Percentiles rank a stretch among this genome's conserved stretches.
These are phyloP conservation scores for Heteropelma amictum DNA, from an alignment of 2,888 invertebrate genomes.

Conservation along the genomic window DNA sequence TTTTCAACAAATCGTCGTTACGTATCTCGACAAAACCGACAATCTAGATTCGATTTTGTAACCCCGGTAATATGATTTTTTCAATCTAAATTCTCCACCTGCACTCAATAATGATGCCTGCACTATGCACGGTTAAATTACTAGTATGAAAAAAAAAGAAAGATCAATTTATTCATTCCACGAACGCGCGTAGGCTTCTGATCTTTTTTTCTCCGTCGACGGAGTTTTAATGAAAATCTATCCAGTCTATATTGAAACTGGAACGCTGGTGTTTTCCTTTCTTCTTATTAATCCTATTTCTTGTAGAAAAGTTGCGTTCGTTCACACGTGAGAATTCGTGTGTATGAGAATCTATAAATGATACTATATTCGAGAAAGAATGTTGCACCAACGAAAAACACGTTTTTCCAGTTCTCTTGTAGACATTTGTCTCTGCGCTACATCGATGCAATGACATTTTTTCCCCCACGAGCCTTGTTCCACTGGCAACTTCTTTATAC, in stretches of 20 bases:
- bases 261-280: constrained; percentile 1
- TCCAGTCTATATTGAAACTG: constrained; percentile 4
- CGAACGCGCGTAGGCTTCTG: background rate
- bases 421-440: constrained; percentile 11
- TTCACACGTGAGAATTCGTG: background rate
- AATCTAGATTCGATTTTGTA: too few species aligned
- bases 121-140: background rate
- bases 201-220: background rate
- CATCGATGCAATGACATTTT: constrained; percentile 5
- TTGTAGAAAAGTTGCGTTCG: background rate
- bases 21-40: too few species aligned
- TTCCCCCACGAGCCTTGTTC: constrained; percentile 17
- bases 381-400: constrained; percentile 19
- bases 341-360: background rate
- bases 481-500: background rate
- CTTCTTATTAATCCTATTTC: background rate
- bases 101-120: too few species aligned
- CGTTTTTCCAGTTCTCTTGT: constrained; percentile 43
- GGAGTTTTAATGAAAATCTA: constrained; percentile 14
- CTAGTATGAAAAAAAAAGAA: background rate
- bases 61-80: too few species aligned
- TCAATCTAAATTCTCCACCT: too few species aligned
- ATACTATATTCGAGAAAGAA: background rate
- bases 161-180: constrained; percentile 12
- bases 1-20: too few species aligned